phyloP scores from a whole-genome alignment of 1,140 invertebrate genomes.

The Drosophila azteca region DNA sequence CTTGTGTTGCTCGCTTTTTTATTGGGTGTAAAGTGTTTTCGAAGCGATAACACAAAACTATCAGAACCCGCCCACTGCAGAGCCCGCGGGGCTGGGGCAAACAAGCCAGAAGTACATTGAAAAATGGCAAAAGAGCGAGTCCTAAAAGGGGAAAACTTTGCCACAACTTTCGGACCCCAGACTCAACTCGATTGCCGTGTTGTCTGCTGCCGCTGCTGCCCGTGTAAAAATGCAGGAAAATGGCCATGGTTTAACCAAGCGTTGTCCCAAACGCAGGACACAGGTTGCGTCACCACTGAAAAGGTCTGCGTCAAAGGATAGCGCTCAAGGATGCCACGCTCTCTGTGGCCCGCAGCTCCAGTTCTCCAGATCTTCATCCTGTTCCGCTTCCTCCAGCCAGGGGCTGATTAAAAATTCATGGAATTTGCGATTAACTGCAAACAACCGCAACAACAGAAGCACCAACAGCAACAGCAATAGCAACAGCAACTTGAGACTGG shows the following conservation, averaged over 20 bases:
- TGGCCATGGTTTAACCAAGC: slow-evolving; percentile 61
- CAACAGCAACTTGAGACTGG: background rate
- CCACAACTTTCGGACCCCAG: slow-evolving; percentile 15
- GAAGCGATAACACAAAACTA: slow-evolving; percentile 51
- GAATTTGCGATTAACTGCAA: slow-evolving; percentile 67
- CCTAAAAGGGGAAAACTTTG: slow-evolving; percentile 47
- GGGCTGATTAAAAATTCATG: slow-evolving; percentile 63
- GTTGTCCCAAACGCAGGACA: slow-evolving; percentile 51
- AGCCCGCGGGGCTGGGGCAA: slow-evolving; percentile 10
- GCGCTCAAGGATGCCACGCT: slow-evolving; percentile 18
- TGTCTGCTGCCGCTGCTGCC: slow-evolving; percentile 7
- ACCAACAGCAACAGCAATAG: background rate
- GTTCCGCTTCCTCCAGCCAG: slow-evolving; percentile 19
- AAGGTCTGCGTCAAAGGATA: slow-evolving; percentile 63
- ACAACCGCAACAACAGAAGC: slow-evolving; percentile 28
- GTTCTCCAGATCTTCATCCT: background rate
- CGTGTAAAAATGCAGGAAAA: slow-evolving; percentile 62
- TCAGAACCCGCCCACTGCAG: background rate
- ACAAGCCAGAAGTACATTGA: slow-evolving; percentile 41
- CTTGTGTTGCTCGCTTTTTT: slow-evolving; percentile 44
- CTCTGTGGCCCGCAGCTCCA: background rate
- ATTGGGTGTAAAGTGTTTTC: slow-evolving; percentile 72
- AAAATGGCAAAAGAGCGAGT: slow-evolving; percentile 40
- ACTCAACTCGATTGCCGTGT: slow-evolving; percentile 3
- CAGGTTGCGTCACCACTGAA: slow-evolving; percentile 55